Conservation (phyloP, 2,888 invertebrate species). For the Parnassius smintheus region DNA sequence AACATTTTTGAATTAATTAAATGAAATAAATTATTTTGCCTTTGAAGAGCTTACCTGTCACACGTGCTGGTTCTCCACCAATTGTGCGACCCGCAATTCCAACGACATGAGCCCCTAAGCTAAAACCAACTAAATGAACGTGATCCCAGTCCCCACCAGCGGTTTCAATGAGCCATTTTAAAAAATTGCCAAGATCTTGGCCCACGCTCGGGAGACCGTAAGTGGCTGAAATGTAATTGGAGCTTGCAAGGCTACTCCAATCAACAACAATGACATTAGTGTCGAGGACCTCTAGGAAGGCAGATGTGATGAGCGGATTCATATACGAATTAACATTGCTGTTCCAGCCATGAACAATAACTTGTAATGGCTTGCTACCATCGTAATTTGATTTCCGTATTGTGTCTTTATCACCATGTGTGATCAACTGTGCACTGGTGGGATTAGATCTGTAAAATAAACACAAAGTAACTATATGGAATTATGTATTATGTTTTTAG, state of each 20-base stretch:
- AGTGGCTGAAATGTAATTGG: constrained; percentile 33
- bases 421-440: constrained; percentile 40
- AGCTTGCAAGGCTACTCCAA: constrained; percentile 42
- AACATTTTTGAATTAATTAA: too few species aligned
- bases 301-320: constrained; percentile 42
- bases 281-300: constrained; percentile 43
- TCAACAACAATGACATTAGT: constrained; percentile 53
- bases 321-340: constrained; percentile 38
- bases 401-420: constrained; percentile 40
- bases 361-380: constrained; percentile 39
- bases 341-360: constrained; percentile 53
- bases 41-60: constrained; percentile 40
- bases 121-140: constrained; percentile 55
- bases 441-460: constrained; percentile 38
- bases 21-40: neutral
- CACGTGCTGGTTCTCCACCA: constrained; percentile 36
- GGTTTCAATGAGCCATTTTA: constrained; percentile 46
- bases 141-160: constrained; percentile 47
- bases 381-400: constrained; percentile 46
- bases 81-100: constrained; percentile 48
- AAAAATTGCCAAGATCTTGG: constrained; percentile 38
- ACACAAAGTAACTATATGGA: too few species aligned
- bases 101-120: constrained; percentile 58
- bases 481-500: neutral
- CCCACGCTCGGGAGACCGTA: constrained; percentile 36